Base-by-base conservation (phyloP, 2,797 vertebrate species). In the Bovichtus diacanthus region DNA sequence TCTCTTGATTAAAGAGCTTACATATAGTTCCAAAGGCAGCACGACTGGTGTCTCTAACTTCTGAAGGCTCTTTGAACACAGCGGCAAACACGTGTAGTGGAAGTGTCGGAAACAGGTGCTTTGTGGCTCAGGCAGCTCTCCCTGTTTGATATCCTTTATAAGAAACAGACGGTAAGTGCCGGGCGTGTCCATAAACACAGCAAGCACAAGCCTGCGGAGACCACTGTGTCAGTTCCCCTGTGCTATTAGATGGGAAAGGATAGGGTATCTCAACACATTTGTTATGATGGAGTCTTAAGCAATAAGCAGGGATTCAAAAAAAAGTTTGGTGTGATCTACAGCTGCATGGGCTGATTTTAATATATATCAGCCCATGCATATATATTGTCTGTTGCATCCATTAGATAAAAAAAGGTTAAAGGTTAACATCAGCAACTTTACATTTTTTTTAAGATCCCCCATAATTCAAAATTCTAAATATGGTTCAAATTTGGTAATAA, bases 81-180 rank as follows among this genome's bases (percentile, higher is more conserved):
- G 90, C 82, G 23, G 90, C 86, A 90, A 83, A 91, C 90, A 87
- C 61, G 67, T 92, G 91, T 88, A 87, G 88, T 95, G 91, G 92
- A 95, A 94, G 90, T 94, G 91, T 94, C 91, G 93, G 94, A 95
- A 95, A 95, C 94, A 95, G 93, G 94, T 95, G 95, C 88, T 93
- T 90, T 80, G 87, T 85, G 89, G 87, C 87, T 88, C 86, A 81
- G 89, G 91, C 92, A 59, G 92, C 80, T 82, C 88, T 78, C 90
- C 73, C 87, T 84, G 86, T 94, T 93, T 94, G 94, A 95, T 94
- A 88, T 94, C 70, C 90, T 94, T 95, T 94, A 95, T 95, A 92
- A 93, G 94, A 95, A 95, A 90, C 93, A 94, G 94, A 95, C 92
- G 93, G 79, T 90, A 86, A 86, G 82, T 67, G 74, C 65, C 44